Evolutionary conservation across 1,140 invertebrate genomes (phyloP), one percentile per base, ranked within the genome.

Genomic region (Caenorhabditis tropicalis): DNA sequence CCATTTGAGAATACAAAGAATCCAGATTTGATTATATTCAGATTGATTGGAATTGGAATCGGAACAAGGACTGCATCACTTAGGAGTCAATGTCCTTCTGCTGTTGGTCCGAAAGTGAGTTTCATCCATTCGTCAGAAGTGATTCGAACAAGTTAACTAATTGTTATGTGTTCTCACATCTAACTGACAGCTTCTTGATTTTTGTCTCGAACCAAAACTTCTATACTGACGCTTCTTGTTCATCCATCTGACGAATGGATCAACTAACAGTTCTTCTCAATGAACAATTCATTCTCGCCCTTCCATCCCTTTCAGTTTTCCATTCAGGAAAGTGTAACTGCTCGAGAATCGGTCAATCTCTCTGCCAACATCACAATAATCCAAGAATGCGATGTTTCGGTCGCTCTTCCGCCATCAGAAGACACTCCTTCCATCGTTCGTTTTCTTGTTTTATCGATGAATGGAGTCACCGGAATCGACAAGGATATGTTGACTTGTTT

Each of bases 371-470:
- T 74, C 36, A 74, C 65, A 2, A 74, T 74, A 27, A 74, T 74
- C 7, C 65, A 74, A 74, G 65, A 74, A 31, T 74, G 65, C 43
- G 65, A 74, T 43, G 65, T 74, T 24, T 74, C 65, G 19, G 65
- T 74, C 7, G 65, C 65, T 3, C 65, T 74, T 6, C 65, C 65
- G 2, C 65, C 65, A 9, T 74, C 65, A 5, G 65, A 74, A 74
- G 65, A 74, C 36, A 74, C 65, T 21, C 65, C 65, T 21, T 6
- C 65, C 33, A 74, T 74, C n/a, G 65, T 74, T 24, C 27, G 65
- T 33, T 74, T 74, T 12, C 65, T 74, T 10, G 65, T 74, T 46
- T 74, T 74, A n/a, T 74, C 65, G 2, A 74, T 74, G 65, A 74
- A 74, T 74, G 65, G 65, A 24, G 65, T 74, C 19, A 74, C 65